Base-by-base conservation (phyloP, 2,888 invertebrate genomes). In the Pseudococcus viburni region DNA sequence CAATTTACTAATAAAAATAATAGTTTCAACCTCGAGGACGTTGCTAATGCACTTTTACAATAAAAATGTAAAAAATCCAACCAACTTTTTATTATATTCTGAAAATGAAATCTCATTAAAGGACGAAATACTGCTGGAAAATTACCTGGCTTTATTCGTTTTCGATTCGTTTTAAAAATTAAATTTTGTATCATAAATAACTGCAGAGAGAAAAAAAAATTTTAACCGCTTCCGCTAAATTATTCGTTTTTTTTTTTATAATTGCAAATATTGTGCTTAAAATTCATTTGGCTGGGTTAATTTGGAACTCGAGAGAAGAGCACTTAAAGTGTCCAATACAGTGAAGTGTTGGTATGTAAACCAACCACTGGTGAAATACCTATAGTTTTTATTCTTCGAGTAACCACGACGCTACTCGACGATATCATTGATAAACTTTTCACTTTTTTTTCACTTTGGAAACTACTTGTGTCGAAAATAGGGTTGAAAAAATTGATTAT, bases 201-300 rank as follows among this genome's bases (percentile, higher is more conserved):
- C 4, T 11, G 22, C 12, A 19, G 33, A 73, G 73, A 73, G 33
- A 73, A 73, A 33, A 64, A 3, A 64, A 64, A 22, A 9, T 64
- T 64, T 22, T 22, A 64, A 64, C 19, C 64, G 22, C 22, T 73
- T 73, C 17, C 73, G 33, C 39, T 33, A 33, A 26, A 22, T 68
- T 26, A 26, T 73, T 73, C 33, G 26, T 33, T 33, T 42, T 11
- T 15, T 73, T 73, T 64, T 33, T 73, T 15, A 33, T 73, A 73
- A 33, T 73, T 73, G 33, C 73, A 73, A 73, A 73, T 33, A 73
- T 73, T 73, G 26, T 73, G 33, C 0, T 73, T 73, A 17, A 73
- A 73, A 73, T 73, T 73, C 26, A 73, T 73, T 73, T 73, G 33
- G 33, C 33, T 33, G 15, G 73, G 33, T 33, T 73, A 73, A 73